A percentile compares a stretch with the other conserved stretches of the same genome.
Conservation (phyloP, 2,797 vertebrate genomes). For the Argyrosomus regius region DNA sequence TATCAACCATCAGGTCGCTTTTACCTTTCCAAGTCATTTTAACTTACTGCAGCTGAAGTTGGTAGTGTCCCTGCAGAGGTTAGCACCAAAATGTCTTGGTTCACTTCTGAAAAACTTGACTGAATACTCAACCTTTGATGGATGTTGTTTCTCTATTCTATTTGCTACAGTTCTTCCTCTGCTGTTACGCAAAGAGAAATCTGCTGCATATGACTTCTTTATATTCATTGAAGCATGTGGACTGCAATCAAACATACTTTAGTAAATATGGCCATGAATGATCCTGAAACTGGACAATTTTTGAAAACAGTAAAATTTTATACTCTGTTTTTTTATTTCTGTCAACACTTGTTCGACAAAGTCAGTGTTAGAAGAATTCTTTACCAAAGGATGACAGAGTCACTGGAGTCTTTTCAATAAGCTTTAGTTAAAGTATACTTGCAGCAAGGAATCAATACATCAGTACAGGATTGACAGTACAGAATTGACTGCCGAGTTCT, state of each 20-base stretch:
- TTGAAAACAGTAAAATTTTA: constrained; percentile 19
- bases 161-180: constrained; percentile 28
- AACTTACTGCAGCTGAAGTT: background rate
- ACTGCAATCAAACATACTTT: constrained; percentile 31
- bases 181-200: constrained; percentile 40
- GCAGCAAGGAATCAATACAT: too few relatives aligned
- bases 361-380: background rate
- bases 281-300: constrained; percentile 21
- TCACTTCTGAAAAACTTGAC: constrained; percentile 4
- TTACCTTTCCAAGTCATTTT: constrained; percentile 43
- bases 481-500: too few relatives aligned
- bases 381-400: too few relatives aligned
- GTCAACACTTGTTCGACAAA: background rate
- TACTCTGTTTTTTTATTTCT: background rate
- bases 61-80: constrained; percentile 23
- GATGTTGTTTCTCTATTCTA: constrained; percentile 9
- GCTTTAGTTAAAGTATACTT: too few relatives aligned
- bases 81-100: constrained; percentile 13
- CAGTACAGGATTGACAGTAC: too few relatives aligned
- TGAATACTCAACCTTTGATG: constrained; percentile 12
- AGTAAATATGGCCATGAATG: constrained; percentile 34
- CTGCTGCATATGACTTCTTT: constrained; percentile 25
- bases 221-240: constrained; percentile 37
- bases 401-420: too few relatives aligned
- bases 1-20: constrained; percentile 37